A percentile compares a stretch with the other conserved stretches of the same genome.
These are phyloP conservation scores for Trachythela sp. DNA, from an alignment of 64 coral and sea anemone genomes.

Conservation along the genomic window DNA sequence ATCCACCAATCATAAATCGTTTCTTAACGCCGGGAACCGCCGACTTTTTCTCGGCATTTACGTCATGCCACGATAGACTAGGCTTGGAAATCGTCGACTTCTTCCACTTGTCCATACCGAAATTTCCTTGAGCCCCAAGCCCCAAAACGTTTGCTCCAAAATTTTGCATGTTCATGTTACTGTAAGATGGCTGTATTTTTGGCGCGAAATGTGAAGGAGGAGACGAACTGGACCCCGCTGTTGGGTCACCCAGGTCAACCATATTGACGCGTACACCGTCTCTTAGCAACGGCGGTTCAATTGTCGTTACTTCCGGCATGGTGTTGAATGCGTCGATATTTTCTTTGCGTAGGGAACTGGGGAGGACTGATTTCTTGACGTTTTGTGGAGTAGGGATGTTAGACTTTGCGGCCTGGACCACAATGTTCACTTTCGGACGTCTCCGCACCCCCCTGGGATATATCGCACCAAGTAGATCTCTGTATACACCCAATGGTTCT, in stretches of 20 bases:
- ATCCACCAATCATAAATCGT: neutral
- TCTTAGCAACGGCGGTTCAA: conserved; percentile 11
- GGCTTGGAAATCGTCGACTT: neutral
- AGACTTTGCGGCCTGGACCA: conserved; percentile 86
- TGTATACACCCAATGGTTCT: neutral
- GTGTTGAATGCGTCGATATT: neutral
- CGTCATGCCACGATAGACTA: neutral
- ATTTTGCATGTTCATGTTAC: neutral
- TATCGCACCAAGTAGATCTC: neutral
- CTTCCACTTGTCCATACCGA: neutral
- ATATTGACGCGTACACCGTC: conserved; percentile 17
- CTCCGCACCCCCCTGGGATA: conserved; percentile 33
- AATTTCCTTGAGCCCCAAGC: neutral
- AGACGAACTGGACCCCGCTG: neutral
- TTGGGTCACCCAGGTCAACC: conserved; percentile 12
- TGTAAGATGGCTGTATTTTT: neutral
- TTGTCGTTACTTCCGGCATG: conserved; percentile 19
- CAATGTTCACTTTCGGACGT: conserved; percentile 70
- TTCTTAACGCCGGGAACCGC: neutral
- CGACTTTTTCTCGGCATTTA: conserved; percentile 4
- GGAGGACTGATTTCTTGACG: neutral
- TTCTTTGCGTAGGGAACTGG: neutral
- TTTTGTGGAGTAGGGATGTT: conserved; percentile 53
- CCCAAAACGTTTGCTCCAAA: neutral
- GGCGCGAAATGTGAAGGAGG: neutral